These are phyloP conservation scores for Malurus splendens DNA, from an alignment of 2,797 vertebrate species.

Conservation along the genomic window DNA sequence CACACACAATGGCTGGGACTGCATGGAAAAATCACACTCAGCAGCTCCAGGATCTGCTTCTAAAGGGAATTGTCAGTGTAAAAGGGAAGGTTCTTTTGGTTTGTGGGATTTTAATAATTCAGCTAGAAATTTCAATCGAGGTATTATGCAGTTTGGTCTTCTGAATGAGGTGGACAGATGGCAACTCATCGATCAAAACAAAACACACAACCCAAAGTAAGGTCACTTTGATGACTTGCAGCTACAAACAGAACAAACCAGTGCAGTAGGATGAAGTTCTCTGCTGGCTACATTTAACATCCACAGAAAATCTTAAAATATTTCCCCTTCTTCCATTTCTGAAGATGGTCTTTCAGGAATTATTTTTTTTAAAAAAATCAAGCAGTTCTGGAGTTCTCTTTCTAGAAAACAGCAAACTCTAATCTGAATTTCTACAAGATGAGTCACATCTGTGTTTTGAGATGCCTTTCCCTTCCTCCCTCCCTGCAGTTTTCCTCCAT, in stretches of 20 bases:
- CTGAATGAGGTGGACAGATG: not conserved
- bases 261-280: not conserved
- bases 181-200: not conserved
- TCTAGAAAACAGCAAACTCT: not conserved
- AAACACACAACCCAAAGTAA: conserved; percentile 2
- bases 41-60: not conserved
- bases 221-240: conserved; percentile 20
- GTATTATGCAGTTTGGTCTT: not conserved
- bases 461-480: conserved; percentile 13
- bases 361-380: not conserved
- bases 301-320: not conserved
- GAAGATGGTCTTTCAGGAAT: not conserved
- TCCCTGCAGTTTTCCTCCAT: not conserved
- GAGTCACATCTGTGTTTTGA: conserved; percentile 38
- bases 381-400: not conserved
- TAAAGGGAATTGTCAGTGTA: not conserved
- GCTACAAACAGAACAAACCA: conserved; percentile 10
- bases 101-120: not conserved
- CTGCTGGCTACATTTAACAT: not conserved
- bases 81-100: not conserved
- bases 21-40: not conserved
- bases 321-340: not conserved
- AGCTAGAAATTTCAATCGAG: not conserved
- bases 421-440: conserved; percentile 24
- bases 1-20: not conserved